Percentiles rank a stretch among this genome's conserved stretches.
These are phyloP conservation scores for Meloidogyne hapla DNA, from an alignment of 1,140 invertebrate genomes.

Conservation along the genomic window DNA sequence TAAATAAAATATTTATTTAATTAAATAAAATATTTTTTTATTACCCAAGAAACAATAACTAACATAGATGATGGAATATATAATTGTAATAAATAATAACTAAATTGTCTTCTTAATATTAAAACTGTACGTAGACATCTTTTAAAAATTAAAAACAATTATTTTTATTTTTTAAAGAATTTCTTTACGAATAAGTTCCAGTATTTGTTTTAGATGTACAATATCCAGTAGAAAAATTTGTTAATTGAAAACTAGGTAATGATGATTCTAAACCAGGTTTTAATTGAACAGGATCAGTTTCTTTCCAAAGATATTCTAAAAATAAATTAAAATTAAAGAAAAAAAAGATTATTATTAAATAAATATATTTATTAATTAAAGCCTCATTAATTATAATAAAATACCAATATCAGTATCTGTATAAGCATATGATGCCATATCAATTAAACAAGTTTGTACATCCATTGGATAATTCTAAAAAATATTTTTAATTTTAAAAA, in stretches of 20 bases:
- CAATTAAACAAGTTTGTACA: slow-evolving; percentile 83
- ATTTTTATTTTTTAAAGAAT: not conserved
- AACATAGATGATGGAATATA: slow-evolving; percentile 66
- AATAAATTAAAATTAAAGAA: not conserved
- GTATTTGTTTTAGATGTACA: slow-evolving; percentile 94
- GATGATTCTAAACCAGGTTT: slow-evolving; percentile 79
- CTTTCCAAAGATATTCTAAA: slow-evolving; percentile 74
- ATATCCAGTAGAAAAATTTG: slow-evolving; percentile 85
- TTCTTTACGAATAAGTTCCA: slow-evolving; percentile 83
- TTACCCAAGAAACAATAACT: slow-evolving; percentile 69
- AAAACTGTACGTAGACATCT: slow-evolving; percentile 85
- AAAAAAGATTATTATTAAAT: not conserved
- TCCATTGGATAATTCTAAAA: slow-evolving; percentile 89
- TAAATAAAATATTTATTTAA: slow-evolving; percentile 51
- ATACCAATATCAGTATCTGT: slow-evolving; percentile 60
- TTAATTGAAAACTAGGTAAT: slow-evolving; percentile 84
- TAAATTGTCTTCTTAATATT: slow-evolving; percentile 88
- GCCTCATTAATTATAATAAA: not conserved
- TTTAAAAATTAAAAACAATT: not conserved
- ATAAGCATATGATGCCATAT: slow-evolving; percentile 74
- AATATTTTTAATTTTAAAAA: slow-evolving; percentile 66
- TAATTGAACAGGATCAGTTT: slow-evolving; percentile 87
- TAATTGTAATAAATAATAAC: slow-evolving; percentile 86
- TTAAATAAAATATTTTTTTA: not conserved
- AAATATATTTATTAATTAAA: not conserved